Evolutionary conservation across 2,113 vertebrate species (phyloP).

Genomic region (Phylloscopus trochilus): DNA sequence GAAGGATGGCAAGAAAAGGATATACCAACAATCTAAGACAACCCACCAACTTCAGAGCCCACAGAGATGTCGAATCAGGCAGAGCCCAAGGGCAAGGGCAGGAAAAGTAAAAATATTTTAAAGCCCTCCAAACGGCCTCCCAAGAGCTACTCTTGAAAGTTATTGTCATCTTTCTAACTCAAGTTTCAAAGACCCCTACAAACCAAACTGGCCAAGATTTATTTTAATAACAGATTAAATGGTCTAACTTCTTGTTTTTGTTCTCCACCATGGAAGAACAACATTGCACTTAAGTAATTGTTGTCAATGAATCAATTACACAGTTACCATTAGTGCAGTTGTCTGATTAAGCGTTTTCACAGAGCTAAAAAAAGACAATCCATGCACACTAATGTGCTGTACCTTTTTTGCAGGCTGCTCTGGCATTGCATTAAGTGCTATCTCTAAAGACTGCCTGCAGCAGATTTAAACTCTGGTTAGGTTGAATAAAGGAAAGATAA

Average conservation of each 20-base stretch:
- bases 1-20: neutral
- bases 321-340: neutral
- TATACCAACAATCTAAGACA: neutral
- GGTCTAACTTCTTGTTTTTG: neutral
- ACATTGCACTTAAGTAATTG: neutral
- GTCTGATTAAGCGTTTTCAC: neutral
- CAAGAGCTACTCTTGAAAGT: neutral
- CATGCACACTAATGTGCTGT: neutral
- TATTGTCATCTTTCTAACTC: neutral
- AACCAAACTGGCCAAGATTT: neutral
- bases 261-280: neutral
- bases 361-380: neutral
- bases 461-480: neutral
- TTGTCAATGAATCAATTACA: neutral
- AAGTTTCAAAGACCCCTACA: neutral
- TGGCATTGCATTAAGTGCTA: neutral
- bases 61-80: neutral
- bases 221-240: neutral
- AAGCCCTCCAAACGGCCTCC: fast-evolving
- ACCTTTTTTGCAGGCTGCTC: neutral
- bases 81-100: neutral
- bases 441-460: slow-evolving; percentile 22
- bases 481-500: slow-evolving; percentile 21
- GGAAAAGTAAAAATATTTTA: neutral
- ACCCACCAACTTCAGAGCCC: neutral